Conservation (phyloP, 2,888 invertebrate genomes). For the Eupithecia inturbata region DNA sequence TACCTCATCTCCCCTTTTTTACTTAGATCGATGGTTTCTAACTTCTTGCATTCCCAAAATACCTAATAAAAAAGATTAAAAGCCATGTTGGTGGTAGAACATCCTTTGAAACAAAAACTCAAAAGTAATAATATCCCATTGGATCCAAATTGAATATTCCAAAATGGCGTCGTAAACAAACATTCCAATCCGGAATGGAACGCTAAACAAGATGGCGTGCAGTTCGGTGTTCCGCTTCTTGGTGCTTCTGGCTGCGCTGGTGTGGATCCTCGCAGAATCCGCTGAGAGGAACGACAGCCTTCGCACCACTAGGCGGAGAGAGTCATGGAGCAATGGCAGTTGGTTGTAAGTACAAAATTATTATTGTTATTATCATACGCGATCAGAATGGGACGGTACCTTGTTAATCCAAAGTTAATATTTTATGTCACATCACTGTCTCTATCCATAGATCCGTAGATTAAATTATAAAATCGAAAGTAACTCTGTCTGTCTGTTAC, state of each 20-base stretch:
- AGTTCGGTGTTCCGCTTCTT: constrained; percentile 68
- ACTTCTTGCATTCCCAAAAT: not conserved
- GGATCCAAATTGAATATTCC: not conserved
- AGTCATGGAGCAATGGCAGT: constrained; percentile 75
- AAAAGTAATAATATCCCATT: not conserved
- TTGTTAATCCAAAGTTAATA: too few species aligned
- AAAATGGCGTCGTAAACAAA: constrained; percentile 9
- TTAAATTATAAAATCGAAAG: too few species aligned
- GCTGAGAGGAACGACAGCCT: constrained; percentile 44
- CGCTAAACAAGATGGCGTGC: constrained; percentile 64
- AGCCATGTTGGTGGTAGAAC: not conserved
- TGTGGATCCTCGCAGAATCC: constrained; percentile 64
- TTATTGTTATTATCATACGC: too few species aligned
- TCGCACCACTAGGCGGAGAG: constrained; percentile 38
- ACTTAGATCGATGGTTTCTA: too few species aligned
- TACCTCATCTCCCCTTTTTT: too few species aligned
- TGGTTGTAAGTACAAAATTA: constrained; percentile 75
- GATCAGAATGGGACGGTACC: too few species aligned
- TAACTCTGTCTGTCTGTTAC: too few species aligned
- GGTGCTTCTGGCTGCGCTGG: constrained; percentile 66
- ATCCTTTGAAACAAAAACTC: not conserved
- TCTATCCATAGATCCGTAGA: too few species aligned
- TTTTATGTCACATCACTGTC: too few species aligned
- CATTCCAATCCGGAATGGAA: constrained; percentile 23
- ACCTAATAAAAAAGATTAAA: not conserved